Evolutionary conservation across 2,888 invertebrate species (phyloP), one percentile per base, ranked within the genome.

Genomic region (Drosophila lacicola): DNA sequence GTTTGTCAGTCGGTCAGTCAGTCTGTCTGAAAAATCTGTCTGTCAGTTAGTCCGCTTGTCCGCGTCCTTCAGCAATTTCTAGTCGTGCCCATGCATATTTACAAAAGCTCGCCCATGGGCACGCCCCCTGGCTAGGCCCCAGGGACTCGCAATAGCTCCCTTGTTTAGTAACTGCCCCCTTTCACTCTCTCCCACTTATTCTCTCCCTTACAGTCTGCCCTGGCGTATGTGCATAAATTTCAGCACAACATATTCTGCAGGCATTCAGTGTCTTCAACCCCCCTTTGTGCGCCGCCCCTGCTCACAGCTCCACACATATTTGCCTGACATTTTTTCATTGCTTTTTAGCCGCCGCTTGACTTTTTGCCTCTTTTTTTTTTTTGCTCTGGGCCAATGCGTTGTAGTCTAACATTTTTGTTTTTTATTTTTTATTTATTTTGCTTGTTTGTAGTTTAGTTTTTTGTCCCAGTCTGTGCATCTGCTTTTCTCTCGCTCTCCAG

Each of bases 81-180:
- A 63, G 63, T 70, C 75, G 75, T 87, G 77, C 85, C 62, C 71
- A 62, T 88, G 80, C 82, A 88, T 82, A 82, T 82, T 88, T 82
- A 69, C 62, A 69, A 57, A 56, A 58, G 17, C 56, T 42, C 50
- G 41, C 47, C 44, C 66, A 51, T 33, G 34, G 47, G 11, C 62
- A 41, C 58, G 58, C 58, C 65, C 61, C 41, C 60, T 49, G 63
- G 51, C 55, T 58, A 56, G 74, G 46, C 74, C 54, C 50, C 19
- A n/a, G 70, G 64, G 74, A 45, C 42, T 33, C 11, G 36, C 36
- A 55, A 61, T 37, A 42, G 51, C 47, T 29, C 65, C 45, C 49
- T 25, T 41, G 55, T 25, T 25, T 29, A 41, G 41, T 17, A 17
- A n/a, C 4, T 36, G 41, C 44, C 39, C 55, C 44, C 36, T 11